A percentile compares a stretch with the other conserved stretches of the same genome.
Evolutionary conservation across 2,797 vertebrate genomes (phyloP).

Genomic region (Pangasius mekongensis): DNA sequence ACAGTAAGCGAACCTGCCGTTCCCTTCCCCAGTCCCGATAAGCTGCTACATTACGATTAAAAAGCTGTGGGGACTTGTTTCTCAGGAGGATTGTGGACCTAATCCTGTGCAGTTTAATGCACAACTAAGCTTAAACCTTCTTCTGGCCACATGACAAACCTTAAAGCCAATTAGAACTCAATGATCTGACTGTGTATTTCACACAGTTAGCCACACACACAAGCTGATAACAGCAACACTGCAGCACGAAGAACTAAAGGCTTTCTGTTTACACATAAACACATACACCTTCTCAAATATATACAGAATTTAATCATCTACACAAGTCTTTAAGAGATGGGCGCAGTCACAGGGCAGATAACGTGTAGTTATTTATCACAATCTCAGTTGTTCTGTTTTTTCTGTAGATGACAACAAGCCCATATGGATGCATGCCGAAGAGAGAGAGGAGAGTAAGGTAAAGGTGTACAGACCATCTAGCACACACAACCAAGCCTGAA

Average conservation of each 20-base stretch:
- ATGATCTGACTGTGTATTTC: conserved; percentile 12
- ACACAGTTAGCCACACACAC: conserved; percentile 2
- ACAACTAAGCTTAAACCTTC: conserved; percentile 33
- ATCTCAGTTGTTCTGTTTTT: not conserved
- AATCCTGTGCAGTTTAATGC: conserved; percentile 19
- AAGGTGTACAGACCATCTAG: no score
- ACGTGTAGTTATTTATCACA: not conserved
- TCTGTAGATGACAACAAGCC: conserved; percentile 87
- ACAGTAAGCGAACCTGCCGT: conserved; percentile 73
- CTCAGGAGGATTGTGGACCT: conserved; percentile 32
- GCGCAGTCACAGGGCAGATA: not conserved
- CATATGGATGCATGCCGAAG: conserved; percentile 93
- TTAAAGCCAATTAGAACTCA: conserved; percentile 50
- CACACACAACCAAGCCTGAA: not conserved
- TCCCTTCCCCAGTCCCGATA: no score
- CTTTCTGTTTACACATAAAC: not conserved
- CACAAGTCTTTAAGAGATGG: not conserved
- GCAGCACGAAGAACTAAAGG: not conserved
- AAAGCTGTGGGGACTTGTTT: not conserved
- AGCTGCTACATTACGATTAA: not conserved
- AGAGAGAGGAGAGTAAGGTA: conserved; percentile 89
- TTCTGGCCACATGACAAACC: conserved; percentile 8
- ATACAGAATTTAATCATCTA: not conserved
- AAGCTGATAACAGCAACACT: conserved; percentile 54
- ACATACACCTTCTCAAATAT: not conserved